Evolutionary conservation across 2,113 vertebrate genomes (phyloP), one percentile per base, ranked within the genome.

Genomic region (Festucalex cinctus): DNA sequence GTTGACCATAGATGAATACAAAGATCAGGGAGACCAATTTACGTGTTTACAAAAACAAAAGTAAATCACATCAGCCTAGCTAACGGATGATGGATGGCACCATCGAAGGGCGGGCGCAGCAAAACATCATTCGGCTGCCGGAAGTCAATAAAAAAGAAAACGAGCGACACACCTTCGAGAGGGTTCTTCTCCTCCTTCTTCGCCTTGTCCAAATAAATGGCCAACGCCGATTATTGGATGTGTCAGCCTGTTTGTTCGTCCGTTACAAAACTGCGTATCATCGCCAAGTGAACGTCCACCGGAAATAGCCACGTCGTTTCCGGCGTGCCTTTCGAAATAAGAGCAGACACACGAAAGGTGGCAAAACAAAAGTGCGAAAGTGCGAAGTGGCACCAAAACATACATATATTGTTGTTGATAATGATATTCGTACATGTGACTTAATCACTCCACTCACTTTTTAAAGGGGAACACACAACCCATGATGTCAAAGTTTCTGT

Each of bases 231-330:
- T 14, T n/a, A 0, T 26, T 5, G 24, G 12, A 13, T 28, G 12
- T 51, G 17, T 9, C 54, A 28, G 26, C 1, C 1, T 26, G 14
- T 8, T 19, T 17, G 22, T 26, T 16, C 7, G 24, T 19, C 28
- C 39, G 63, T 72, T 77, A 48, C n/a, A 4, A 12, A 53, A 61
- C 63, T 76, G 76, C 68, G 72, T 63, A 66, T 74, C 79, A 61
- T 53, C 19, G 2, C 32, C 19, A 46, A 69, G 41, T 20, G 57
- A 51, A 7, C 10, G 9, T 8, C 1, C 8, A 0, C 51, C 32
- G 59, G 57, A 80, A 71, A 41, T 35, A 43, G 32, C 2, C 0
- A 5, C 24, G 22, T 0, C 1, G 22, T 19, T 56, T 63, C 71
- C 58, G 7, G 32, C 2, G 10, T 2, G 0, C 0, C 2, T 1